Evolutionary conservation across 2,888 invertebrate genomes (phyloP).

Genomic region (Anarsia innoxiella): DNA sequence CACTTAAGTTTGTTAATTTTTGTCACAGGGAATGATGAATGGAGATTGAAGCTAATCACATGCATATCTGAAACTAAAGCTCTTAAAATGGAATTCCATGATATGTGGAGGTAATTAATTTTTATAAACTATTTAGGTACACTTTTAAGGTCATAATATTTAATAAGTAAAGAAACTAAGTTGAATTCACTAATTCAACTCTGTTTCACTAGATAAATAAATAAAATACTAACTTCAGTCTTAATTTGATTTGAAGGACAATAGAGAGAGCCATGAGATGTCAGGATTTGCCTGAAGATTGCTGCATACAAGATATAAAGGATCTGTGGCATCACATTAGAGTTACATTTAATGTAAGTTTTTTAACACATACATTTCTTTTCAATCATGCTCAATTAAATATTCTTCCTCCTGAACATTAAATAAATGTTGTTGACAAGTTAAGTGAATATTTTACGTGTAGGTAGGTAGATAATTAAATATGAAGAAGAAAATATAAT

Average conservation of each 20-base stretch:
- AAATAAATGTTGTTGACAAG: too few species aligned
- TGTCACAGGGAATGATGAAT: conserved; percentile 56
- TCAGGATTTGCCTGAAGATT: conserved; percentile 52
- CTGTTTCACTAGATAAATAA: too few species aligned
- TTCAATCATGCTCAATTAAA: too few species aligned
- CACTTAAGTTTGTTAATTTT: conserved; percentile 20
- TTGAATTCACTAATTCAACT: too few species aligned
- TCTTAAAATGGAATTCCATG: conserved; percentile 40
- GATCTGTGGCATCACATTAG: conserved; percentile 60
- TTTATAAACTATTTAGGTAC: background rate
- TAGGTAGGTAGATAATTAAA: too few species aligned
- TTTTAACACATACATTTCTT: too few species aligned
- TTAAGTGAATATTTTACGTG: too few species aligned
- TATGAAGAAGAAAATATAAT: too few species aligned
- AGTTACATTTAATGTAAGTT: conserved; percentile 56
- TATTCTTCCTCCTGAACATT: too few species aligned
- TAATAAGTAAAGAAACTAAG: too few species aligned
- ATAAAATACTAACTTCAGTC: too few species aligned
- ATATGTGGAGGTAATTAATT: conserved; percentile 55
- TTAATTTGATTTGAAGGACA: conserved; percentile 39
- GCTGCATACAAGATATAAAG: conserved; percentile 63
- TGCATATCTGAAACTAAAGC: conserved; percentile 47
- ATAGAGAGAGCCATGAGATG: conserved; percentile 55
- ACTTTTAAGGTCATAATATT: too few species aligned
- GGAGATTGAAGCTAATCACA: conserved; percentile 57